Evolutionary conservation across 2,888 invertebrate genomes (phyloP).

Genomic region (Drosophila planitibia): DNA sequence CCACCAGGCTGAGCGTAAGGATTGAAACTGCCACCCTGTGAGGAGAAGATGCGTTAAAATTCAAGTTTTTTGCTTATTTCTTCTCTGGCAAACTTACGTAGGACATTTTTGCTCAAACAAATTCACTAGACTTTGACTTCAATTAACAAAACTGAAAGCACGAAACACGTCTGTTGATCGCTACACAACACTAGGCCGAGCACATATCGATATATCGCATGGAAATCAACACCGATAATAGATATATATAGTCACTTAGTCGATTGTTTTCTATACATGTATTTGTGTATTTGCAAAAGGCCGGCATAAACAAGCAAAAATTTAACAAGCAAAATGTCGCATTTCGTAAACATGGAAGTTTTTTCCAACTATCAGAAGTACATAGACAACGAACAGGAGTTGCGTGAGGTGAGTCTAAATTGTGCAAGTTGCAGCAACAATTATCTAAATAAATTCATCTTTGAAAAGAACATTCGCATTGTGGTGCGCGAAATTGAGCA

Average conservation of each 20-base stretch:
- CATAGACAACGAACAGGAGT: conserved; percentile 91
- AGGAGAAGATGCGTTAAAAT: background rate
- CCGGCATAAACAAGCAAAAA: conserved; percentile 50
- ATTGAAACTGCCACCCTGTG: conserved; percentile 76
- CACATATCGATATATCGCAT: conserved; percentile 30
- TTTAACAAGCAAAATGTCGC: conserved; percentile 84
- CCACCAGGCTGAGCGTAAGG: conserved; percentile 67
- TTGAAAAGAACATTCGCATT: conserved; percentile 77
- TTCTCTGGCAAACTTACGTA: conserved; percentile 65
- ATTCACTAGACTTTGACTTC: conserved; percentile 35
- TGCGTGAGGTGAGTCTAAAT: conserved; percentile 89
- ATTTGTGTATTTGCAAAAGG: conserved; percentile 16
- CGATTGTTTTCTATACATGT: conserved; percentile 2
- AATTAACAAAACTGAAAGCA: conserved; percentile 12
- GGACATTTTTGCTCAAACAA: conserved; percentile 66
- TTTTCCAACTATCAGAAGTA: conserved; percentile 92
- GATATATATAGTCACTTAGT: conserved; percentile 5
- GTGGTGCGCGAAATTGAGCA: conserved; percentile 90
- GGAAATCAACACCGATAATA: conserved; percentile 15
- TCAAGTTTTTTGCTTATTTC: background rate
- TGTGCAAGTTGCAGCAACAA: background rate
- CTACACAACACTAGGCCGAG: background rate
- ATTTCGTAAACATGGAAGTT: conserved; percentile 87
- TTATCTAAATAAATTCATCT: background rate
- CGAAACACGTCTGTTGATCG: conserved; percentile 32